These are phyloP conservation scores for Grallaria varia DNA, from an alignment of 2,113 vertebrate species.

Conservation along the genomic window DNA sequence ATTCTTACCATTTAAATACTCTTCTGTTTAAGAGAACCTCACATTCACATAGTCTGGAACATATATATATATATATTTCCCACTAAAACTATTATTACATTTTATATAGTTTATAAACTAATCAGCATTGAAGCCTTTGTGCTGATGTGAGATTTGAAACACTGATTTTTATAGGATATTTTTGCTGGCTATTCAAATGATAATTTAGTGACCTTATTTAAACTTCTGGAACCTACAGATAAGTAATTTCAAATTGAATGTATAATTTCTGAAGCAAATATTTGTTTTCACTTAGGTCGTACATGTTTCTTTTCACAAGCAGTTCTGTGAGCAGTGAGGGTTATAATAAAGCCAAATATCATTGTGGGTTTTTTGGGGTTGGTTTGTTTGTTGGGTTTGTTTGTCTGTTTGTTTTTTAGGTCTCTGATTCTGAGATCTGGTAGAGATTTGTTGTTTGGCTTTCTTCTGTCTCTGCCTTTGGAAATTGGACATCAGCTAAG, in stretches of 20 bases:
- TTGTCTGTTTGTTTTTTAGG: too few species aligned
- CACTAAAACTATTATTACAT: neutral
- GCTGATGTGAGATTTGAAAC: neutral
- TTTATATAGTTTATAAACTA: neutral
- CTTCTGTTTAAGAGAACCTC: neutral
- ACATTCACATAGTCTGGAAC: neutral
- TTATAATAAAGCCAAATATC: neutral
- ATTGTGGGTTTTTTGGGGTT: too few species aligned
- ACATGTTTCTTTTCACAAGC: neutral
- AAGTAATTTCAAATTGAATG: neutral
- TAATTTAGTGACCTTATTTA: neutral
- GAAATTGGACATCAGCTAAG: neutral
- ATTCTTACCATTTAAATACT: neutral
- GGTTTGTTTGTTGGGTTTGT: too few species aligned
- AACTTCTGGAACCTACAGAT: neutral
- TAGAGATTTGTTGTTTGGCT: neutral
- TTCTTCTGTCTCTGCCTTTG: neutral
- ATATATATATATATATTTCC: neutral
- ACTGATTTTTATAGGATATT: neutral
- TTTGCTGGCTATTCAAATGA: neutral
- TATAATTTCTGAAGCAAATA: neutral
- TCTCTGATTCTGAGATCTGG: neutral
- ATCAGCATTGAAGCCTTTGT: neutral
- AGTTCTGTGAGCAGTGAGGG: neutral
- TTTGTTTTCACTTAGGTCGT: neutral